Evolutionary conservation across 2,113 vertebrate genomes (phyloP), one percentile per base, ranked within the genome.

Genomic region (Brachyhypopomus gauderio): DNA sequence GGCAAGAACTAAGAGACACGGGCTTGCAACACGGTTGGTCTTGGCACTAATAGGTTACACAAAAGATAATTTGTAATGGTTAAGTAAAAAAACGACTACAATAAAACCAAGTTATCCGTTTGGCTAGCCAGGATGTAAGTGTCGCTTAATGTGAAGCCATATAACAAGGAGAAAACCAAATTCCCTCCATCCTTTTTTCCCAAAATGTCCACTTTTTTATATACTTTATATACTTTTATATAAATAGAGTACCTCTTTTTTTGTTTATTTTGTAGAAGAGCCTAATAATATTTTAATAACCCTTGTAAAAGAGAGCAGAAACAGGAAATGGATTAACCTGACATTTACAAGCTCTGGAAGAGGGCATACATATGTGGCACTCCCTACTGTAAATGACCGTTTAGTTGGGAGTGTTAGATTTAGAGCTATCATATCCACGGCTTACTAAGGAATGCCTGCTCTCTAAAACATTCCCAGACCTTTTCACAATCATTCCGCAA

Each of bases 231-330:
- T 48, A 27, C 11, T n/a, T 52, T 73, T 48, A 66, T 48, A 38
- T 41, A 41, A 41, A 41, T 41, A 17, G 19, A 36, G 27, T 60
- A 63, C 17, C 55, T 38, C 30, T 75, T 20, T 38, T 38, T 74
- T 9, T 23, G 60, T 84, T 84, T 80, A 78, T 84, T 84, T 84
- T 84, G 66, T 84, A 14, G 20, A 81, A 62, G 83, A 58, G 75
- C 71, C 79, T 87, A 81, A 85, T 83, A 86, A 78, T 85, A 77
- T 80, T 87, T 87, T 85, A 84, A 81, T 85, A 86, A 84, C 70
- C 67, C 70, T 34, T 59, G 23, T 87, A 85, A 86, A 84, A 72
- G 60, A 75, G 67, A 86, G 67, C 75, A 80, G 82, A 78, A 83
- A 85, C 48, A 84, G 72, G 84, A 86, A 85, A 81, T 84, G 80